Evolutionary conservation across 2,888 invertebrate species (phyloP).

Genomic region (Yponomeuta cagnagella): DNA sequence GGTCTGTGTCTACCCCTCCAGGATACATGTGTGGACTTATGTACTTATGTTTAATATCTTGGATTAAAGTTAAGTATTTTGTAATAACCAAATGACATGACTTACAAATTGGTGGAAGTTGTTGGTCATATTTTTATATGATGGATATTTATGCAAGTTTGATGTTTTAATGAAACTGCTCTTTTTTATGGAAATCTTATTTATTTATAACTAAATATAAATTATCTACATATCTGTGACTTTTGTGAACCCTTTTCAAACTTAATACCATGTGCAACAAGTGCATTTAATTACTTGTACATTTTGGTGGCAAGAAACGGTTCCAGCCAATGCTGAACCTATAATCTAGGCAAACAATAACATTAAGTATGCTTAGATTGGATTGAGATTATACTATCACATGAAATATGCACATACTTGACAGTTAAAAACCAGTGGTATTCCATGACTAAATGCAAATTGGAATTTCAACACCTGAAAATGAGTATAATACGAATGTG

Average conservation of each 20-base stretch:
- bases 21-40: neutral
- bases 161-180: neutral
- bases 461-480: too few relatives aligned
- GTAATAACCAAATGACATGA: neutral
- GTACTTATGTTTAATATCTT: neutral
- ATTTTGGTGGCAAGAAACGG: neutral
- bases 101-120: neutral
- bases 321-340: too few relatives aligned
- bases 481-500: too few relatives aligned
- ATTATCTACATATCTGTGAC: neutral
- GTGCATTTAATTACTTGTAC: neutral
- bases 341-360: too few relatives aligned
- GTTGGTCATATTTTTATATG: conserved; percentile 1
- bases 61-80: neutral
- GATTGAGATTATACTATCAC: too few relatives aligned
- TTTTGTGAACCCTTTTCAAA: neutral
- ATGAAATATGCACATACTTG: too few relatives aligned
- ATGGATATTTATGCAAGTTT: neutral
- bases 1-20: too few relatives aligned
- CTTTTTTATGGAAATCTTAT: neutral
- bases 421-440: too few relatives aligned
- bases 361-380: too few relatives aligned
- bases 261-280: neutral
- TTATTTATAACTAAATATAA: neutral
- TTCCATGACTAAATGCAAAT: too few relatives aligned